Evolutionary conservation across 2,888 invertebrate genomes (phyloP).

Genomic region (Cosmopolites sordidus): DNA sequence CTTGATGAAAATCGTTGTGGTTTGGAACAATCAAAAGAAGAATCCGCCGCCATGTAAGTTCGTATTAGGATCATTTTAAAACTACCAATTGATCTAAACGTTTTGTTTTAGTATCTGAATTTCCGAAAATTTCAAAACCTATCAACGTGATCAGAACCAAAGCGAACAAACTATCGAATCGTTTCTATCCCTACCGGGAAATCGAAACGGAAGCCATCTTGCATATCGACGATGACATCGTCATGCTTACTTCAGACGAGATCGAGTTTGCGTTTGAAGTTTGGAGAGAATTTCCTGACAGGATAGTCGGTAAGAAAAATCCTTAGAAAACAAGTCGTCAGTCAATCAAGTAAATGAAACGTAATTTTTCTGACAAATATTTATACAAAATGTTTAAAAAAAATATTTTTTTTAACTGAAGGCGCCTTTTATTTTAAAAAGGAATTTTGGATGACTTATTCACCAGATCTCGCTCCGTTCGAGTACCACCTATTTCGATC

Average conservation of each 20-base stretch:
- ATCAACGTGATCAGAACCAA: constrained; percentile 85
- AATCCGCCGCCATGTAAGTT: constrained; percentile 79
- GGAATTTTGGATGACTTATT: no score
- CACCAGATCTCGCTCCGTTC: no score
- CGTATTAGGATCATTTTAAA: neutral
- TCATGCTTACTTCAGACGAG: constrained; percentile 93
- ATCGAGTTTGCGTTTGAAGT: constrained; percentile 92
- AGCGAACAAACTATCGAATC: constrained; percentile 89
- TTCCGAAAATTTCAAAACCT: constrained; percentile 86
- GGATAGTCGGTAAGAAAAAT: constrained; percentile 67
- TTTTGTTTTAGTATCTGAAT: constrained; percentile 63
- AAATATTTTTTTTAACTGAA: no score
- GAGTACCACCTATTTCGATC: no score
- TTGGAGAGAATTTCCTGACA: constrained; percentile 94
- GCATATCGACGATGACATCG: constrained; percentile 93
- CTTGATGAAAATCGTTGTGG: constrained; percentile 83
- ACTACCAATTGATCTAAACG: neutral
- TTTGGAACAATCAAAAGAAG: constrained; percentile 96
- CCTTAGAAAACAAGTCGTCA: no score
- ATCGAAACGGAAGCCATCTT: constrained; percentile 95
- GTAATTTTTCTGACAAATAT: no score
- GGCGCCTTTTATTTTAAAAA: no score
- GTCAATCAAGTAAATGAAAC: no score
- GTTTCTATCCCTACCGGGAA: constrained; percentile 93
- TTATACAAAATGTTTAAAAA: no score